phyloP scores from a whole-genome alignment of 1,140 invertebrate genomes.

The Tyrophagus putrescentiae region DNA sequence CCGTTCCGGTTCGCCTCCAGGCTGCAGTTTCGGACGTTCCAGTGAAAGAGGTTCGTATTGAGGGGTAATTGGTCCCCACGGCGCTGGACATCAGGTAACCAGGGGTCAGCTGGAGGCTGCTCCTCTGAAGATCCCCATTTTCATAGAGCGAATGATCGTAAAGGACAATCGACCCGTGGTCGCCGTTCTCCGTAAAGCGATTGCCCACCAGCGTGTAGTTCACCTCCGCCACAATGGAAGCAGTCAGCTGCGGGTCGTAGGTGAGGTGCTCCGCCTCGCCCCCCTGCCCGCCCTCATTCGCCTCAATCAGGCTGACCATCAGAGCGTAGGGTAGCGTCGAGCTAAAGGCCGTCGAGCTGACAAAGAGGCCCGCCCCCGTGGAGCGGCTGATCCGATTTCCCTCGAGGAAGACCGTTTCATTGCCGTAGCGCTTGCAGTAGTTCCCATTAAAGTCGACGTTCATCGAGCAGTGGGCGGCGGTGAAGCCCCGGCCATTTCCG shows the following conservation, averaged over 20 bases:
- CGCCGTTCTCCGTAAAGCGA: conserved; percentile 63
- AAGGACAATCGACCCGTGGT: conserved; percentile 25
- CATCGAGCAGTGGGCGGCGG: conserved; percentile 71
- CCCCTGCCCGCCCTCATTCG: not conserved
- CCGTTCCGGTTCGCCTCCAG: conserved; percentile 58
- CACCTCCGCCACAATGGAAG: conserved; percentile 39
- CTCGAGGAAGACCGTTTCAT: conserved; percentile 54
- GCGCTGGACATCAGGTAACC: conserved; percentile 52
- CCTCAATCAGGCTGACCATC: conserved; percentile 2
- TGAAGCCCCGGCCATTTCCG: conserved; percentile 61
- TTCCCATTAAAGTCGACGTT: conserved; percentile 50
- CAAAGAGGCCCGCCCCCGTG: conserved; percentile 55
- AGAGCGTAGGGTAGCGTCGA: conserved; percentile 9
- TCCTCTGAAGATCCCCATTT: conserved; percentile 57
- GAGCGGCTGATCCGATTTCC: conserved; percentile 24
- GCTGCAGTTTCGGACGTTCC: conserved; percentile 69
- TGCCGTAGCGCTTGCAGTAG: conserved; percentile 63
- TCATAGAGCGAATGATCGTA: conserved; percentile 10
- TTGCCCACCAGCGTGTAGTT: conserved; percentile 64
- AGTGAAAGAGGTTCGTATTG: conserved; percentile 78
- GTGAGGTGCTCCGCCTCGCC: too few species aligned
- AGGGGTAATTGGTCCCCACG: conserved; percentile 75
- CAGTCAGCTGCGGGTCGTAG: not conserved
- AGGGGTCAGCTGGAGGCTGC: conserved; percentile 39
- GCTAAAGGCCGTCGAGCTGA: conserved; percentile 48